These are phyloP conservation scores for Dynastes tityus DNA, from an alignment of 2,888 invertebrate species.

Conservation along the genomic window DNA sequence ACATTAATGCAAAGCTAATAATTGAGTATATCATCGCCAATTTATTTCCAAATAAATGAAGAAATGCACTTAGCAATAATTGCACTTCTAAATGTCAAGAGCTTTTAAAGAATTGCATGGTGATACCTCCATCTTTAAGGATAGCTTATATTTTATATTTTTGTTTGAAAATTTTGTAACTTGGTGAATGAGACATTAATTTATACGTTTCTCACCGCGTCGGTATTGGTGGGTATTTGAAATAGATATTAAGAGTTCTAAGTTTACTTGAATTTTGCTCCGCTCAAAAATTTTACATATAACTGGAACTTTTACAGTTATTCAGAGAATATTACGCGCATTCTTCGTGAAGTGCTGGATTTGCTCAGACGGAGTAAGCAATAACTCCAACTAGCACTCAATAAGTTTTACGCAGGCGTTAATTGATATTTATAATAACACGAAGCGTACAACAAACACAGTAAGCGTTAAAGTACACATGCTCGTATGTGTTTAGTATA, in stretches of 20 bases:
- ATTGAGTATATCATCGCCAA: slow-evolving; percentile 9
- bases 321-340: background rate
- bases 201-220: too few species aligned
- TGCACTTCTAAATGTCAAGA: background rate
- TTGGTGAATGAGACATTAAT: too few species aligned
- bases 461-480: slow-evolving; percentile 30
- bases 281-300: background rate
- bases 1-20: slow-evolving; percentile 18
- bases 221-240: too few species aligned
- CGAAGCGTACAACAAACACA: slow-evolving; percentile 33
- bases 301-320: slow-evolving; percentile 11
- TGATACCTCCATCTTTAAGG: background rate
- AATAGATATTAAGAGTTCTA: too few species aligned
- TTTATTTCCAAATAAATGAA: slow-evolving; percentile 22
- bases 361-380: background rate
- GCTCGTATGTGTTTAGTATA: slow-evolving; percentile 29
- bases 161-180: background rate
- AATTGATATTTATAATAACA: slow-evolving; percentile 41
- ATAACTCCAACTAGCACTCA: slow-evolving; percentile 26
- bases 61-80: slow-evolving; percentile 28
- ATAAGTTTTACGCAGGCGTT: slow-evolving; percentile 34
- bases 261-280: too few species aligned
- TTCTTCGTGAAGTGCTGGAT: background rate
- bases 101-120: background rate
- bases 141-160: background rate